Base-by-base conservation (phyloP, 2,797 vertebrate species). In the Pangasius macronema region DNA sequence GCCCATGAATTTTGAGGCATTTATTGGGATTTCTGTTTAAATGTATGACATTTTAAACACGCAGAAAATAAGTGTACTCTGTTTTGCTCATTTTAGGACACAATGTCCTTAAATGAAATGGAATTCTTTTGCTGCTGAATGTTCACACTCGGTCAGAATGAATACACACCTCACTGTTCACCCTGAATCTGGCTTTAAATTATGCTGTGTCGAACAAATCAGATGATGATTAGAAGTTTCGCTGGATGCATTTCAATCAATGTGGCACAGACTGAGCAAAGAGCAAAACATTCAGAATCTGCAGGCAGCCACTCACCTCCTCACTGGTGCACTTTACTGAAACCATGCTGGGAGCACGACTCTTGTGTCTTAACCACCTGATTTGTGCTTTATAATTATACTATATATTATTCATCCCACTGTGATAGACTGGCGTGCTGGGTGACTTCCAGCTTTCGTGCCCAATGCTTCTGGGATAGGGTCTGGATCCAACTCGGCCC, bases 281-380 rank as follows among this genome's bases (percentile, higher is more conserved):
- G 73, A 51, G 70, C 73, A 77, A 30, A 77, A 76, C 73, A 76
- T 49, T 30, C 49, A 0, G 73, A 76, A 55, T 36, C 76, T 57
- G 76, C 76, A 79, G 76, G 53, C 51, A 36, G 51, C 75, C 46
- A 76, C 76, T 76, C 51, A 55, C 77, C 10, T 59, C 53, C 77
- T 80, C 18, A 36, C 51, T 36, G 30, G 30, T 77, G 49, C 49
- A 55, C 13, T 77, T 53, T 53, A 53, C 27, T 51, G 73, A 76
- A 76, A 51, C 14, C 73, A 16, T 76, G 73, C 46, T 76, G 70
- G 22, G 42, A 6, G 27, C 49, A 51, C 13, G 57, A 79, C 3
- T 22, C 13, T 46, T n/a, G 3, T 24, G 16, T 68, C 49, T 53
- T 77, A 77, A 77, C 55, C 49, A 77, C n/a, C 49, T 53, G 16